phyloP scores from a whole-genome alignment of 2,888 invertebrate species.

The Atherix ibis region DNA sequence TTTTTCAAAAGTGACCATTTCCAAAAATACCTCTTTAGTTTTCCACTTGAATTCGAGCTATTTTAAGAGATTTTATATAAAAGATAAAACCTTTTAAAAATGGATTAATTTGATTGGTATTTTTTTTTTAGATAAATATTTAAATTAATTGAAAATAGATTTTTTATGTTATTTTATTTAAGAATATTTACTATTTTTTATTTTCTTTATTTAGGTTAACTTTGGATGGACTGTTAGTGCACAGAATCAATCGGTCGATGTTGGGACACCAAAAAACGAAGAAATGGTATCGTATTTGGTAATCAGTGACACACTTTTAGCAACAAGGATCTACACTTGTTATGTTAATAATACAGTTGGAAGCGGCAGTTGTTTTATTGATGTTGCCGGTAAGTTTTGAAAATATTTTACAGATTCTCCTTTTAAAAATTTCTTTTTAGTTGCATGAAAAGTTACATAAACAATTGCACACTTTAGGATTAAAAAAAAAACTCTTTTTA shows the following conservation, averaged over 20 bases:
- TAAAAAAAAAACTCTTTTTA: too few relatives aligned
- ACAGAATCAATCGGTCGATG: conserved; percentile 60
- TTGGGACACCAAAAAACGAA: conserved; percentile 22
- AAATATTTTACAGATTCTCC: background rate
- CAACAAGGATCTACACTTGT: conserved; percentile 66
- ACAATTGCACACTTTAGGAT: too few relatives aligned
- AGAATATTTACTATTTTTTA: too few relatives aligned
- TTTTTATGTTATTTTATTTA: too few relatives aligned
- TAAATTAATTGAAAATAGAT: too few relatives aligned
- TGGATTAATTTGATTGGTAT: too few relatives aligned
- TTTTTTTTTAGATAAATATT: too few relatives aligned
- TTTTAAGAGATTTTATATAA: too few relatives aligned
- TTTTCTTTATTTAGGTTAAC: conserved; percentile 42
- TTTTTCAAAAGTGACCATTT: conserved; percentile 1
- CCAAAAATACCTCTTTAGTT: conserved; percentile 10
- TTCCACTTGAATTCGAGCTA: too few relatives aligned
- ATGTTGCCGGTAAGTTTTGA: conserved; percentile 44
- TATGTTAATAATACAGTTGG: conserved; percentile 74
- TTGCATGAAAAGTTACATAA: too few relatives aligned
- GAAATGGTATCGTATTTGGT: conserved; percentile 39
- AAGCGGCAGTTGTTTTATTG: conserved; percentile 45
- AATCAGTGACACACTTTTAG: conserved; percentile 42
- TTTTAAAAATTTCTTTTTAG: conserved; percentile 1
- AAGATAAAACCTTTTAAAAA: too few relatives aligned
- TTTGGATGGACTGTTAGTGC: conserved; percentile 76